Base-by-base conservation (phyloP, 2,888 invertebrate genomes). In the Napeogenes inachia region DNA sequence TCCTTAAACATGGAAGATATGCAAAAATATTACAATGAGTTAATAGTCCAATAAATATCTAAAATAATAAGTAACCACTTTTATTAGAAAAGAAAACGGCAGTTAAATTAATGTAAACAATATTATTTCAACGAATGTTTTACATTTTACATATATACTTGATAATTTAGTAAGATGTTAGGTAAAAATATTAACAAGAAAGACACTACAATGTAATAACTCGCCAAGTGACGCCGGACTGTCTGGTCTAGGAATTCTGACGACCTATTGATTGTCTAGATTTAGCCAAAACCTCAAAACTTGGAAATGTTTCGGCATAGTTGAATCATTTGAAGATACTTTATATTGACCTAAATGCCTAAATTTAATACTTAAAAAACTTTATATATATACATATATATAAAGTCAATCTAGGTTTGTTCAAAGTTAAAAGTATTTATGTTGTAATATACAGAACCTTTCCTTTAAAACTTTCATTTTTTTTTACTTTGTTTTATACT, bases 181-280 rank as follows among this genome's bases (percentile, higher is more conserved):
- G 38, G 21, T 38, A 38, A 4, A 4, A 10, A 6, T 42, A 42
- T 12, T 42, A 42, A 42, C 12, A 42, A 8, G 3, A 10, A 10
- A 42, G 42, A 42, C 10, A 42, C 10, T 35, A 6, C 21, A 47
- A 47, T 21, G 13, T 6, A 50, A 50, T 10, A 8, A 30, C 50
- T 50, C 42, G 2, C 33, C 12, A 59, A 61, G 65, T 56, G 85
- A 68, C 84, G 83, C 84, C 86, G 73, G 78, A 63, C 79, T 68
- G 84, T 83, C 85, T 85, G 74, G 66, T 72, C 62, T 57, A 60
- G 74, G 73, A 74, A 78, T 78, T 73, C 75, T 79, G 77, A 63
- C 66, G 50, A 50, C 30, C 50, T 84, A 87, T 87, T 75, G 87
- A 87, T 87, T 82, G 66, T 68, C 76, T 73, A 67, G 71, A 81